Percentiles rank a stretch among this genome's conserved stretches.
Conservation (phyloP, 1,140 invertebrate genomes). For the Anadara kagoshimensis region DNA sequence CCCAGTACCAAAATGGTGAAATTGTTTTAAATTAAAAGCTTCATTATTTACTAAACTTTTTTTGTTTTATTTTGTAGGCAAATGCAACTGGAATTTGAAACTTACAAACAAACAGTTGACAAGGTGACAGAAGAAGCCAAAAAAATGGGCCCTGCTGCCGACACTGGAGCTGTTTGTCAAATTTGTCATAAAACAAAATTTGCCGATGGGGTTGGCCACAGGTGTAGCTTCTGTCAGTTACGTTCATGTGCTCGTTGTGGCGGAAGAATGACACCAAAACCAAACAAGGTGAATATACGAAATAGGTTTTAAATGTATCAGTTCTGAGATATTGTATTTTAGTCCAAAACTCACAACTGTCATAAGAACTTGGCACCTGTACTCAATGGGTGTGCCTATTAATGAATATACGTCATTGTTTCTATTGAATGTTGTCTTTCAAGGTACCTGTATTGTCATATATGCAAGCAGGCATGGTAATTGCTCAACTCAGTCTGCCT, state of each 20-base stretch:
- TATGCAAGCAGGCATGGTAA: too few species aligned
- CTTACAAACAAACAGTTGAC: constrained; percentile 66
- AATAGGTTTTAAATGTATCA: too few species aligned
- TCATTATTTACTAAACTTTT: background rate
- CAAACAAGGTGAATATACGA: too few species aligned
- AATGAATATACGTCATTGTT: too few species aligned
- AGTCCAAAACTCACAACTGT: too few species aligned
- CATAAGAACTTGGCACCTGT: too few species aligned
- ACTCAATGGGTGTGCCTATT: too few species aligned
- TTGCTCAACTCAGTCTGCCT: too few species aligned
- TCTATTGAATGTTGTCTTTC: too few species aligned
- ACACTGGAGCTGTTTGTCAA: constrained; percentile 95
- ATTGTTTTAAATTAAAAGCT: background rate
- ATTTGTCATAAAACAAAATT: constrained; percentile 99
- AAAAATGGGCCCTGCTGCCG: constrained; percentile 48
- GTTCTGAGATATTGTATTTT: too few species aligned
- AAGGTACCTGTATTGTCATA: too few species aligned
- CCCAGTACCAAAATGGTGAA: too few species aligned
- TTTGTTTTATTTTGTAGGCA: constrained; percentile 57
- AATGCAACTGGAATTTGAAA: constrained; percentile 71
- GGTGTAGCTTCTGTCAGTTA: constrained; percentile 97
- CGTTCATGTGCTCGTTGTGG: constrained; percentile 98
- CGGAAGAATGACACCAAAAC: constrained; percentile 94
- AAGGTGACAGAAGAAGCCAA: constrained; percentile 69
- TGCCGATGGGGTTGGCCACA: constrained; percentile 96